Conservation (phyloP, 1,140 invertebrate genomes). For the Lucilia cuprina region DNA sequence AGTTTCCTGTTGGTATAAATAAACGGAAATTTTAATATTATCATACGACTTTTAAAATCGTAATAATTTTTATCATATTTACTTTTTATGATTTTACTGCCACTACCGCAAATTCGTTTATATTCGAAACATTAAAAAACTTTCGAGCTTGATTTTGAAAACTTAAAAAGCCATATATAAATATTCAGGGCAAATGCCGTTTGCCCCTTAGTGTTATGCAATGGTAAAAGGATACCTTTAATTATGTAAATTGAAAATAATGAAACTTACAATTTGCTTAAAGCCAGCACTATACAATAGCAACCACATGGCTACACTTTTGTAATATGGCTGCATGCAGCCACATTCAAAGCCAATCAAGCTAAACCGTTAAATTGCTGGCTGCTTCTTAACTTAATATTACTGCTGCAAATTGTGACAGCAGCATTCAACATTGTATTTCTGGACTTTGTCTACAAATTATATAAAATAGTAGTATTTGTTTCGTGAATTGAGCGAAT, state of each 20-base stretch:
- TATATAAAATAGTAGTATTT: background rate
- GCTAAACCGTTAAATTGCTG: background rate
- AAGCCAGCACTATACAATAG: background rate
- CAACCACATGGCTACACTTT: background rate
- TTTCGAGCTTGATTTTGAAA: background rate
- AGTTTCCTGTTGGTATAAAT: too few relatives aligned
- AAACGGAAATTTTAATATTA: too few relatives aligned
- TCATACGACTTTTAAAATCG: too few relatives aligned
- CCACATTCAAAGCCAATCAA: background rate
- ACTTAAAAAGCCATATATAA: background rate
- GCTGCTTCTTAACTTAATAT: background rate
- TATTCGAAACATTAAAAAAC: too few relatives aligned
- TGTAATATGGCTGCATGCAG: too few relatives aligned
- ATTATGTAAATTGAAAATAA: slow-evolving; percentile 12
- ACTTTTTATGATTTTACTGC: background rate
- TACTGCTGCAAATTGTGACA: background rate
- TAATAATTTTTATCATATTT: background rate
- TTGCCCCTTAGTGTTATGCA: background rate
- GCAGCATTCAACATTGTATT: background rate
- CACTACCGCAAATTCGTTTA: too few relatives aligned
- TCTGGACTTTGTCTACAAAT: background rate
- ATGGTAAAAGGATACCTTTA: background rate
- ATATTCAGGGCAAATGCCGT: background rate
- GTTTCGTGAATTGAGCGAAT: background rate
- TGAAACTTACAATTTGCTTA: background rate